phyloP scores from a whole-genome alignment of 1,140 invertebrate genomes.

The Drosophila truncata region DNA sequence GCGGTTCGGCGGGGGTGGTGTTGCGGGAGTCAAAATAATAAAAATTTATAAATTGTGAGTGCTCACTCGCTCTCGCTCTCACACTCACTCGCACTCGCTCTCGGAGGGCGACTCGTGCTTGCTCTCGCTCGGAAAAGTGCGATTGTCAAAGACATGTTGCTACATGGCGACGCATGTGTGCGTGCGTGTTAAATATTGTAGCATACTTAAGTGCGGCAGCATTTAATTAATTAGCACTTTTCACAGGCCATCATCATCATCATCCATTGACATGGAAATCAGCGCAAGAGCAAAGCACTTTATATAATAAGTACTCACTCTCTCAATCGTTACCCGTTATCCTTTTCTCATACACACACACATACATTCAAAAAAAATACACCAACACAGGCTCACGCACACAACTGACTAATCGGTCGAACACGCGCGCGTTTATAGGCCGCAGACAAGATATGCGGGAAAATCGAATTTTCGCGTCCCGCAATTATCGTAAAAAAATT shows the following conservation, averaged over 20 bases:
- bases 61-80: not conserved
- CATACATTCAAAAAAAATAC: not conserved
- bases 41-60: conserved; percentile 63
- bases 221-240: conserved; percentile 68
- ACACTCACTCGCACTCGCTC: not conserved
- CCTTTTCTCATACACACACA: conserved; percentile 19
- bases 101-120: not conserved
- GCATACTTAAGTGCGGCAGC: conserved; percentile 65
- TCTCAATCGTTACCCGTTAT: conserved; percentile 25
- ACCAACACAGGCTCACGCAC: conserved; percentile 12
- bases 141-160: conserved; percentile 49
- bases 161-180: conserved; percentile 21
- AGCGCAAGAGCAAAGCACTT: conserved; percentile 43
- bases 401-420: conserved; percentile 22
- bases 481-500: conserved; percentile 30
- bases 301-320: conserved; percentile 76
- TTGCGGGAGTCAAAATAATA: conserved; percentile 61
- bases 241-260: conserved; percentile 22
- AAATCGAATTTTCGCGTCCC: conserved; percentile 50
- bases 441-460: conserved; percentile 24
- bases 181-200: conserved; percentile 46
- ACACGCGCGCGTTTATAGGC: conserved; percentile 72
- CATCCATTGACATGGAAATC: conserved; percentile 32
- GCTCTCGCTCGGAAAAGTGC: conserved; percentile 17
- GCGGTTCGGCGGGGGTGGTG: not conserved